A percentile compares a stretch with the other conserved stretches of the same genome.
These are phyloP conservation scores for Ligdia adustata DNA, from an alignment of 2,888 invertebrate genomes.

Conservation along the genomic window DNA sequence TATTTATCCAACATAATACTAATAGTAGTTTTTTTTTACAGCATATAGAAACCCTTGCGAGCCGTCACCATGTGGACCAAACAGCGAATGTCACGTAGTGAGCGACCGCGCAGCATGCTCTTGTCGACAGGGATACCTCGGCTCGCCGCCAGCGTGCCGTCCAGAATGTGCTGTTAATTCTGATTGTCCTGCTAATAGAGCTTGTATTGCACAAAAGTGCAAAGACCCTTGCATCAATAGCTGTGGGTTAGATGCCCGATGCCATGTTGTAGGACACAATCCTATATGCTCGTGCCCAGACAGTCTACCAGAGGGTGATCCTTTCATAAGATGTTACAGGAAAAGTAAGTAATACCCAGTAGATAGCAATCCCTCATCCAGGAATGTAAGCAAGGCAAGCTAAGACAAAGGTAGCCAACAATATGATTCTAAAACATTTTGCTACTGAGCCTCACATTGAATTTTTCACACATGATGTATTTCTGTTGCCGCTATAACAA, in stretches of 20 bases:
- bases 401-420: no score
- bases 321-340: constrained; percentile 87
- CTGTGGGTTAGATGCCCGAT: constrained; percentile 90
- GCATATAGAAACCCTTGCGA: constrained; percentile 85
- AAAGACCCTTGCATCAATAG: constrained; percentile 90
- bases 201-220: constrained; percentile 91
- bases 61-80: constrained; percentile 90
- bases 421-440: no score
- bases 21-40: constrained; percentile 5
- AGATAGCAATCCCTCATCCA: no score
- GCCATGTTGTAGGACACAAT: constrained; percentile 91
- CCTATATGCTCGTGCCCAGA: constrained; percentile 90
- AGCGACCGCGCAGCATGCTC: constrained; percentile 89
- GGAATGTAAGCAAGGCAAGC: no score
- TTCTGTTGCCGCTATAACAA: no score
- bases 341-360: constrained; percentile 70
- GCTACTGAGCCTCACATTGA: no score
- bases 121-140: constrained; percentile 87
- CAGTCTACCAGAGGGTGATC: constrained; percentile 88
- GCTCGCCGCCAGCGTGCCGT: constrained; percentile 89
- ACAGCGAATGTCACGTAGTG: constrained; percentile 89
- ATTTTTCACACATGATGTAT: no score
- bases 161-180: constrained; percentile 91
- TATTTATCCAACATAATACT: not conserved
- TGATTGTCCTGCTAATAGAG: constrained; percentile 88